These are phyloP conservation scores for Macropis europaea DNA, from an alignment of 2,888 invertebrate species.

Conservation along the genomic window DNA sequence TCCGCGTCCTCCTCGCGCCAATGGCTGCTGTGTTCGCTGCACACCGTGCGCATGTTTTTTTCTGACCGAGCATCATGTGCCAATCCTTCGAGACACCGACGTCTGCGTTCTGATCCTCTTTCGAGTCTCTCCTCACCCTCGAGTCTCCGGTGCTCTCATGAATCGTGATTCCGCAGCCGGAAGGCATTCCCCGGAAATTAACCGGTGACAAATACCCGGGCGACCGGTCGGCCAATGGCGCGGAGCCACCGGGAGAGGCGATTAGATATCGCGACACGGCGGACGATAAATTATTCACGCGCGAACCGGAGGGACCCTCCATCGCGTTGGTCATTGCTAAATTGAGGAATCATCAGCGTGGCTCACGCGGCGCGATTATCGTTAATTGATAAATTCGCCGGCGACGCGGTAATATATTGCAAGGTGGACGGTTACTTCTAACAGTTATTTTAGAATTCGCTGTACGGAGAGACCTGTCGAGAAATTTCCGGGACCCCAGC, in stretches of 20 bases:
- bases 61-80: not conserved
- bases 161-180: conserved; percentile 35
- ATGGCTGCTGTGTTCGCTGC: conserved; percentile 41
- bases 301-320: conserved; percentile 23
- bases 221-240: conserved; percentile 13
- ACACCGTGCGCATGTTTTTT: not conserved
- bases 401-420: conserved; percentile 54
- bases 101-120: not conserved
- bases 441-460: conserved; percentile 52
- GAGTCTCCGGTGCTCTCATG: conserved; percentile 6
- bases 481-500: conserved; percentile 13
- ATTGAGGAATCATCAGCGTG: conserved; percentile 61
- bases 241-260: conserved; percentile 19
- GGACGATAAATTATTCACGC: conserved; percentile 55
- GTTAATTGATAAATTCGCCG: conserved; percentile 67
- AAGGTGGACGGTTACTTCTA: conserved; percentile 37
- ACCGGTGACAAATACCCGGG: conserved; percentile 59
- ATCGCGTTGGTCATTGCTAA: conserved; percentile 58
- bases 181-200: conserved; percentile 37
- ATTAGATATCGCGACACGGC: conserved; percentile 54
- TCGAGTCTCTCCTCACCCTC: conserved; percentile 14
- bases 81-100: not conserved
- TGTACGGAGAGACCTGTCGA: conserved; percentile 30
- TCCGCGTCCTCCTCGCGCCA: not conserved
- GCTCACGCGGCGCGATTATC: conserved; percentile 57